Percentiles rank a stretch among this genome's conserved stretches.
phyloP scores from a whole-genome alignment of 2,888 invertebrate species.

The Eledone cirrhosa region DNA sequence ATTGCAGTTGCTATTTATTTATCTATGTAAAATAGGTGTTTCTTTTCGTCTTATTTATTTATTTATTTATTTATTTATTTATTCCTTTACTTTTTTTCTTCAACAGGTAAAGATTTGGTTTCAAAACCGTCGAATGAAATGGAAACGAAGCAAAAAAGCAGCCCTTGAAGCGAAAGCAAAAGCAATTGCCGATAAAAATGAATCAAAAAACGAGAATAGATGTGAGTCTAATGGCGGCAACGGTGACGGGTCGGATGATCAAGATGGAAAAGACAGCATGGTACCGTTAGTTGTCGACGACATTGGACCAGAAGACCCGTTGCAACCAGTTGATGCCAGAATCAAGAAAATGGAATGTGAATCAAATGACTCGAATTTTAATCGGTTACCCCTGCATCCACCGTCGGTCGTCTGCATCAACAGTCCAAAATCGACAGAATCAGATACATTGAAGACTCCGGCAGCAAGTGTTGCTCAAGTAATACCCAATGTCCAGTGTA shows the following conservation, averaged over 20 bases:
- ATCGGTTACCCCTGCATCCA: slow-evolving; percentile 5
- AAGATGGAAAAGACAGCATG: neutral
- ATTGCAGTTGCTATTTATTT: no score
- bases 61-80: neutral
- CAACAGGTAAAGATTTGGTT: slow-evolving; percentile 96
- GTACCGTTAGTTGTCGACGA: neutral
- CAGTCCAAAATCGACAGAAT: neutral
- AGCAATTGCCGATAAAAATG: slow-evolving; percentile 9
- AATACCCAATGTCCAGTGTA: slow-evolving; percentile 14
- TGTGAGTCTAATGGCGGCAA: neutral
- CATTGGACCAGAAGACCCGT: neutral
- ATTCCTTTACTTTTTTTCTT: neutral
- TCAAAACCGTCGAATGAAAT: slow-evolving; percentile 98
- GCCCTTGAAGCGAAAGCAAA: slow-evolving; percentile 70
- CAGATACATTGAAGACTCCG: neutral
- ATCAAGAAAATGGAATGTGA: slow-evolving; percentile 10
- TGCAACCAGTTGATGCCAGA: slow-evolving; percentile 8
- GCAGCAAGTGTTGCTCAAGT: neutral
- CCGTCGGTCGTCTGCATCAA: slow-evolving; percentile 16
- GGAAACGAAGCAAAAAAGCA: slow-evolving; percentile 97
- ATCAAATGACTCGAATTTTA: slow-evolving; percentile 6
- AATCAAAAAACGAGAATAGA: neutral
- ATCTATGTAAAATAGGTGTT: no score
- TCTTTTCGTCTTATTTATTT: neutral
- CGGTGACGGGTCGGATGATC: neutral